Percentiles rank a stretch among this genome's conserved stretches.
Conservation (phyloP, 2,113 vertebrate genomes). For the Sclerurus mexicanus region DNA sequence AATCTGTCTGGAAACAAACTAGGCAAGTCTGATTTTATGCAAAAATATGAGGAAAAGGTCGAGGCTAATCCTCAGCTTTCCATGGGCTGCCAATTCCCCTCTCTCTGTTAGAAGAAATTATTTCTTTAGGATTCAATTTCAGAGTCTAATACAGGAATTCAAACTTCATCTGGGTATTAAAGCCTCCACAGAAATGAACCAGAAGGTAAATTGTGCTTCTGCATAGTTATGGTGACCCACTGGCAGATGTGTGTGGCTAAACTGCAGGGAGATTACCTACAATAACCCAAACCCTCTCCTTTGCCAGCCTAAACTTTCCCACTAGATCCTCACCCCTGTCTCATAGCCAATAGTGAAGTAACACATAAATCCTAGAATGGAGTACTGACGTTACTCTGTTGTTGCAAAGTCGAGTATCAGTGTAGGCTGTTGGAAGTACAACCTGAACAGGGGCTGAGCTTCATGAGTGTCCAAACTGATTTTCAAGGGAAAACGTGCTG, state of each 20-base stretch:
- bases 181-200: background rate
- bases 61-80: background rate
- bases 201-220: background rate
- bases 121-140: background rate
- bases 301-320: background rate
- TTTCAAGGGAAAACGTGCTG: background rate
- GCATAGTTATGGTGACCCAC: fast-evolving
- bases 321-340: background rate
- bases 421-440: background rate
- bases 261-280: fast-evolving
- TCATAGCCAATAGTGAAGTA: background rate
- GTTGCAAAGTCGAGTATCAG: background rate
- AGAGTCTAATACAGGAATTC: background rate
- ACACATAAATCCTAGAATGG: background rate
- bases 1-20: background rate
- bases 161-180: background rate
- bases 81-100: background rate
- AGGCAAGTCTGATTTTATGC: background rate
- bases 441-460: background rate
- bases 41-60: background rate
- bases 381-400: background rate
- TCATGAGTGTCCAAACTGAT: background rate
- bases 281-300: background rate
- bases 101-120: background rate
- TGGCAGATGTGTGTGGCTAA: background rate